Conservation (phyloP, 2,888 invertebrate species). For the Drosophila meridiana region DNA sequence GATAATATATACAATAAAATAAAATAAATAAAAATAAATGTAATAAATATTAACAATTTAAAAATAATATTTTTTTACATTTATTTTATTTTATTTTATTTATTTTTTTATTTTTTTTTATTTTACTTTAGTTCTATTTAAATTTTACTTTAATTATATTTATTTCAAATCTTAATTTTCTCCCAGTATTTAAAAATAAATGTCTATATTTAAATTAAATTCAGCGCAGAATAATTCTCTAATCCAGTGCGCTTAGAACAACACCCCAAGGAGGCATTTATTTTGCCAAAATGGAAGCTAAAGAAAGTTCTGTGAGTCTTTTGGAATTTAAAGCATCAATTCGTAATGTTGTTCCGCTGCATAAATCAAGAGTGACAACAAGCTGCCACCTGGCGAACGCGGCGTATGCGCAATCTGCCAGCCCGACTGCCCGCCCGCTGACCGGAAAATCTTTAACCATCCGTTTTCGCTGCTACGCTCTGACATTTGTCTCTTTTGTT, state of each 20-base stretch:
- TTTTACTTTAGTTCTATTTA: background rate
- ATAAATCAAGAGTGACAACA: constrained; percentile 66
- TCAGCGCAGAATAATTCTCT: background rate
- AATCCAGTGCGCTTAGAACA: constrained; percentile 10
- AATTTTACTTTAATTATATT: background rate
- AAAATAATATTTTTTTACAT: too few relatives aligned
- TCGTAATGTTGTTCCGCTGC: constrained; percentile 56
- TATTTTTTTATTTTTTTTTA: background rate
- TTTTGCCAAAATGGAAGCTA: constrained; percentile 44
- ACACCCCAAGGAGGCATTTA: constrained; percentile 48
- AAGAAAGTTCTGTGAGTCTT: constrained; percentile 34
- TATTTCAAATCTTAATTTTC: too few relatives aligned
- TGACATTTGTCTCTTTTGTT: constrained; percentile 73
- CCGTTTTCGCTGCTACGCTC: constrained; percentile 21
- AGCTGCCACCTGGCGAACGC: constrained; percentile 19
- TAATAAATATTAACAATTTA: too few relatives aligned
- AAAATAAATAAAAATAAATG: too few relatives aligned
- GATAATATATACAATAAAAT: too few relatives aligned
- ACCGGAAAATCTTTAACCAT: constrained; percentile 43
- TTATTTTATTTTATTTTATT: background rate
- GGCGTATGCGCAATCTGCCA: constrained; percentile 50
- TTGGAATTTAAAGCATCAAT: constrained; percentile 66
- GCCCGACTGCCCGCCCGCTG: constrained; percentile 12
- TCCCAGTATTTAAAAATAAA: background rate
- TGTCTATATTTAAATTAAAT: background rate